These are phyloP conservation scores for Meganola albula DNA, from an alignment of 2,888 invertebrate species.

Conservation along the genomic window DNA sequence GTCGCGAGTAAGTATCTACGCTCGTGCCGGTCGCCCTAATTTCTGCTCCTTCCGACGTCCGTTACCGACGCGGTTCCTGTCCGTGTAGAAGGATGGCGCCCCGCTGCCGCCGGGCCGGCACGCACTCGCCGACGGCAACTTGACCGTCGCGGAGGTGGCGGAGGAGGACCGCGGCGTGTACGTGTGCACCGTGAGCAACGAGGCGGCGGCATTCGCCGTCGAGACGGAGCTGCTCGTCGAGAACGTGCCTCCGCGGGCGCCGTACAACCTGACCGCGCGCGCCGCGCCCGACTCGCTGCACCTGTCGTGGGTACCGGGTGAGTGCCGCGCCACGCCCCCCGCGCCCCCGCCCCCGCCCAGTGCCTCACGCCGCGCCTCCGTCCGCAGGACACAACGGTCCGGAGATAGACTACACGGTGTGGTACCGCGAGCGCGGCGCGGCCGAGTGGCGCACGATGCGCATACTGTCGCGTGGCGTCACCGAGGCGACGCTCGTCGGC, in stretches of 20 bases:
- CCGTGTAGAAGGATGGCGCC: constrained; percentile 84
- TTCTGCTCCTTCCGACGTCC: background rate
- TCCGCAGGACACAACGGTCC: constrained; percentile 82
- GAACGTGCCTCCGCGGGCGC: constrained; percentile 93
- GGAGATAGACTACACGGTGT: constrained; percentile 89
- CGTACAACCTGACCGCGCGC: constrained; percentile 89
- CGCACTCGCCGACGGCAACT: constrained; percentile 83
- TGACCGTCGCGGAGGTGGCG: constrained; percentile 88
- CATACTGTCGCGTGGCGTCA: constrained; percentile 83
- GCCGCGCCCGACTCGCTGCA: constrained; percentile 84
- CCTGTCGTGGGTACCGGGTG: constrained; percentile 87
- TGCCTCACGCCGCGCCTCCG: too few species aligned
- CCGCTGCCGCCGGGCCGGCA: constrained; percentile 83
- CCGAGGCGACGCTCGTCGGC: constrained; percentile 87
- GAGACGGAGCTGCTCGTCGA: constrained; percentile 90
- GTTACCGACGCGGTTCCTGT: background rate
- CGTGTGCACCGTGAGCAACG: constrained; percentile 90
- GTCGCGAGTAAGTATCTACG: constrained; percentile 34
- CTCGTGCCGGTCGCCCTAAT: background rate
- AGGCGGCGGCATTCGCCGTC: constrained; percentile 88
- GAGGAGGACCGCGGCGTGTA: constrained; percentile 93
- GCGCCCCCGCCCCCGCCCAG: too few species aligned
- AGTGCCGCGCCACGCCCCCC: too few species aligned
- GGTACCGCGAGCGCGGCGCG: constrained; percentile 87
- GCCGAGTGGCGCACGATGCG: constrained; percentile 91